phyloP scores from a whole-genome alignment of 2,113 vertebrate species.

The Symphodus melops region DNA sequence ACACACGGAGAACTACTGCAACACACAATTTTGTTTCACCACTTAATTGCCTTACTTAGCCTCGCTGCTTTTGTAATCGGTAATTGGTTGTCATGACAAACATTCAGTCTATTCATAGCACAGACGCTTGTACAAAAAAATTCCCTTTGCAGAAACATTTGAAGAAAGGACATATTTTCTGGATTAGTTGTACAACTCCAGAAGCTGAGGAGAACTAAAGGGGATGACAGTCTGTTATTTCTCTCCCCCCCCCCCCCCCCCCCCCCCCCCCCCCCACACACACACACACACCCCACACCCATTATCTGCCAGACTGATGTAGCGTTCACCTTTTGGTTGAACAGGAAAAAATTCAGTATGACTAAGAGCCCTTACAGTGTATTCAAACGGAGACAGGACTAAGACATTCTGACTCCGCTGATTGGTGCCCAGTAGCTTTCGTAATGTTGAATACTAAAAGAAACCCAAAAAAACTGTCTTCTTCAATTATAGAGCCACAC shows the following conservation, averaged over 20 bases:
- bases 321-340: background rate
- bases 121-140: conserved; percentile 34
- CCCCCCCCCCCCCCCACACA: no score
- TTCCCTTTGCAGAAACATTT: conserved; percentile 34
- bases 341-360: background rate
- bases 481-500: background rate
- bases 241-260: background rate
- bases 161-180: conserved; percentile 34
- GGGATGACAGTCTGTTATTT: conserved; percentile 25
- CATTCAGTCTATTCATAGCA: conserved; percentile 62
- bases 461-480: background rate
- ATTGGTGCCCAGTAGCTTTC: background rate
- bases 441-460: background rate
- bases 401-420: background rate
- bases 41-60: conserved; percentile 76
- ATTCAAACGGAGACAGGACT: background rate
- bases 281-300: no score
- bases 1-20: conserved; percentile 22
- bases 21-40: conserved; percentile 59
- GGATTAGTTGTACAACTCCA: conserved; percentile 19
- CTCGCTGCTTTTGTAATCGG: conserved; percentile 72
- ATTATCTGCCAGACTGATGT: conserved; percentile 8
- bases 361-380: background rate
- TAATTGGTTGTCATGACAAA: conserved; percentile 84
- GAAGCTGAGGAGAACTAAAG: conserved; percentile 15